Base-by-base conservation (phyloP, 2,888 invertebrate genomes). In the Sinhomidia bicolor region DNA sequence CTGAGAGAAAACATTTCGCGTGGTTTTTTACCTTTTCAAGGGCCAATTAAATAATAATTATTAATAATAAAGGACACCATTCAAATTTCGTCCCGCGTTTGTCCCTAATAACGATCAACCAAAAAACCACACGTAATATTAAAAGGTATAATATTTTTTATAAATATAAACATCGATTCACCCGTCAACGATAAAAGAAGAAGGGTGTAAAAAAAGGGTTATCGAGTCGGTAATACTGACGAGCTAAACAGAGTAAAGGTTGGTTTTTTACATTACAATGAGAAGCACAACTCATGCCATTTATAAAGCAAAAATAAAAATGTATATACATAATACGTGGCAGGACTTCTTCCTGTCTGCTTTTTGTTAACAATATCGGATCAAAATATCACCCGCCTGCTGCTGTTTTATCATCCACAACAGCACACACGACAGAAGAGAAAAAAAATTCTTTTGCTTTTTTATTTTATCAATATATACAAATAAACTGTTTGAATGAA, bases 341-440 rank as follows among this genome's bases (percentile, higher is more conserved):
- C 12, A 29, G 74, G 74, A 36, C 79, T 60, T 57, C 62, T 57
- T 78, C 78, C 57, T 78, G 32, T 36, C 36, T 47, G n/a, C 44
- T 80, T 80, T 41, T 36, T 47, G 85, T 47, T 44, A 76, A 62
- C 60, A 78, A 85, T 85, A 85, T 85, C 74, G 85, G 74, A 85
- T 85, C 76, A 85, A 76, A 76, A 85, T 85, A 85, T 85, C 85
- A 76, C 85, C 85, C 76, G 85, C 85, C 85, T 85, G 85, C 78
- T 60, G 76, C 26, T 60, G 76, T 32, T 85, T 78, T 78, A 78
- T 78, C 78, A 78, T 78, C 78, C 54, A 57, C 78, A 78, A 23
- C 78, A 78, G 14, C 78, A 78, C 76, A 76, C 78, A 78, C 78
- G 78, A 32, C 78, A 78, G n/a, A 17, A 41, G 20, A 47, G 41